A percentile compares a stretch with the other conserved stretches of the same genome.
Evolutionary conservation across 2,797 vertebrate species (phyloP).

Genomic region (Thalassophryne amazonica): DNA sequence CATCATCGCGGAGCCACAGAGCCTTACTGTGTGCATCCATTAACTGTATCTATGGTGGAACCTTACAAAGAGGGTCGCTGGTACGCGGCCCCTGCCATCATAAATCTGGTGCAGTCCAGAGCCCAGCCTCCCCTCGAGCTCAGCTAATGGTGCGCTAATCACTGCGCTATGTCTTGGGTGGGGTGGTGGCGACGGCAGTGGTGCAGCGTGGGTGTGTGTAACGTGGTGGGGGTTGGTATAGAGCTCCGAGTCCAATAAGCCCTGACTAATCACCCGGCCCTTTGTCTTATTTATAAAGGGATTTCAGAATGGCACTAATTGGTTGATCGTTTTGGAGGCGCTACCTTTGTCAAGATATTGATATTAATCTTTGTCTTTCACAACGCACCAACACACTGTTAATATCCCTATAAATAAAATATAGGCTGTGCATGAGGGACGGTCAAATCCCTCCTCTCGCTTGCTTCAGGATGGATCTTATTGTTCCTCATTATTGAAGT

Average conservation of each 20-base stretch:
- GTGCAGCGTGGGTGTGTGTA: conserved; percentile 1
- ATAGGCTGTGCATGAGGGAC: conserved; percentile 39
- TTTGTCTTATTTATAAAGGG: conserved; percentile 54
- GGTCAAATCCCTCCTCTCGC: conserved; percentile 11
- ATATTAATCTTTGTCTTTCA: conserved; percentile 55
- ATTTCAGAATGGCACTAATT: conserved; percentile 51
- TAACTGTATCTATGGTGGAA: conserved; percentile 64
- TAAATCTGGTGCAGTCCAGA: conserved; percentile 68
- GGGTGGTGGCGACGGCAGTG: conserved; percentile 14
- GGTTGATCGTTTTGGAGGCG: conserved; percentile 40
- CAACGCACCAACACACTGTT: conserved; percentile 24
- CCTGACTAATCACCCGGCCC: conserved; percentile 58
- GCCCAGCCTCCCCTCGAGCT: conserved; percentile 61
- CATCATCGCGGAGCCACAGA: conserved; percentile 59
- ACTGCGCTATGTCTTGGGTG: conserved; percentile 56
- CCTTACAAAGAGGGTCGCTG: conserved; percentile 69
- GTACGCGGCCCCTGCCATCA: conserved; percentile 61
- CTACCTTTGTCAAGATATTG: conserved; percentile 45
- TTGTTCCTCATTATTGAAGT: conserved; percentile 58
- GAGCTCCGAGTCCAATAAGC: conserved; percentile 51
- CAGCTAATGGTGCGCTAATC: conserved; percentile 68
- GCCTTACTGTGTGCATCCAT: conserved; percentile 69
- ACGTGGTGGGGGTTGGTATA: conserved; percentile 13
- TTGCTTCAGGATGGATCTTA: conserved; percentile 35
- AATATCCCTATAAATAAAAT: conserved; percentile 70